A percentile compares a stretch with the other conserved stretches of the same genome.
phyloP scores from a whole-genome alignment of 2,797 vertebrate species.

The Malacoctenus gilli region DNA sequence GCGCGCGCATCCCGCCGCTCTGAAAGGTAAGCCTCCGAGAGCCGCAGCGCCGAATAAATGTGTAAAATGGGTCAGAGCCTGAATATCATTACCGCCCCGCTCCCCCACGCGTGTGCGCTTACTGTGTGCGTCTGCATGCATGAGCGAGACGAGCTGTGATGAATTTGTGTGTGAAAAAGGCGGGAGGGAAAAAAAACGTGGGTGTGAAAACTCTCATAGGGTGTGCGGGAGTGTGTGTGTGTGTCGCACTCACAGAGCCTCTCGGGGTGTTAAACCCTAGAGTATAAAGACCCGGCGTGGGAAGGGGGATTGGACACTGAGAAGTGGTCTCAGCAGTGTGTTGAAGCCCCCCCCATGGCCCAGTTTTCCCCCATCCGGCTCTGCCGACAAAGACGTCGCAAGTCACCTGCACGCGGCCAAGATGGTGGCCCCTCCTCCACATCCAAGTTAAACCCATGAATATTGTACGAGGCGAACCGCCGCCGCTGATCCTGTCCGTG shows the following conservation, averaged over 20 bases:
- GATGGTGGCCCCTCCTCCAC: constrained; percentile 15
- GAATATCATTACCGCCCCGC: constrained; percentile 73
- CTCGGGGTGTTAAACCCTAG: constrained; percentile 37
- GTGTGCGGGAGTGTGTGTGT: constrained; percentile 13
- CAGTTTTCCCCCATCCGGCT: constrained; percentile 31
- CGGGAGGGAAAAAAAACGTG: background rate
- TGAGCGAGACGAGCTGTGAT: constrained; percentile 29
- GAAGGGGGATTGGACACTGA: too few relatives aligned
- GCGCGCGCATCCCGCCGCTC: constrained; percentile 52
- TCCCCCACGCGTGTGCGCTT: constrained; percentile 29
- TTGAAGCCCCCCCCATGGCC: constrained; percentile 39
- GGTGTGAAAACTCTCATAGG: background rate
- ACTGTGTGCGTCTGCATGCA: constrained; percentile 30
- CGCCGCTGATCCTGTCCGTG: too few relatives aligned
- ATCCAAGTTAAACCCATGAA: constrained; percentile 57
- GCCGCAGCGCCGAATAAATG: constrained; percentile 69
- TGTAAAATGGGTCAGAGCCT: constrained; percentile 79
- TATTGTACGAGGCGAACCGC: constrained; percentile 56
- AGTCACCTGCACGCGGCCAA: constrained; percentile 42
- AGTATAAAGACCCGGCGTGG: constrained; percentile 29
- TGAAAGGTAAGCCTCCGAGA: constrained; percentile 69
- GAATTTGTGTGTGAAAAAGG: constrained; percentile 35
- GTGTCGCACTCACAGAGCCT: too few relatives aligned
- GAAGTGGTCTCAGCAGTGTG: constrained; percentile 13
- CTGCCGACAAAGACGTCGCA: constrained; percentile 11